Evolutionary conservation across 2,113 vertebrate species (phyloP), one percentile per base, ranked within the genome.

Genomic region (Fregetta grallaria): DNA sequence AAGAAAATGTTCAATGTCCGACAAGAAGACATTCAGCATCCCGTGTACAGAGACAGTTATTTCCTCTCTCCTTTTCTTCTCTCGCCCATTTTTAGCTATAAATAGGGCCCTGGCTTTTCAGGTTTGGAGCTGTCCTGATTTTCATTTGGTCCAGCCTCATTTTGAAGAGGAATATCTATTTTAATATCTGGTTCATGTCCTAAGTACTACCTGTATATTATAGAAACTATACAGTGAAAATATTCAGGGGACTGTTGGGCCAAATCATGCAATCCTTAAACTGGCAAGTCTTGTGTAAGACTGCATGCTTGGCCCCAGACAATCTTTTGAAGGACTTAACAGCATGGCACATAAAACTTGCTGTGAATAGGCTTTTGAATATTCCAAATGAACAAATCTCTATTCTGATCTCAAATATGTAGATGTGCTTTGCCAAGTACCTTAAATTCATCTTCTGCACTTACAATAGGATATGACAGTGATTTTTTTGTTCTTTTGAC

Each of bases 161-260:
- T 96, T 30, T 91, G 86, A 76, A 62, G 42, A 63, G 47, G 23
- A 80, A 49, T 91, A 49, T 73, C 72, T 94, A 70, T 95, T 96
- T 90, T 88, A 90, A 83, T 67, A 94, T 70, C 84, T 77, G 49
- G 38, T 94, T 92, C 84, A 92, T 47, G 23, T 59, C 58, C 53
- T 90, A 29, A 56, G n/a, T 36, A 56, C 10, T 58, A 21, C 40
- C 32, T 58, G 15, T 70, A 7, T n/a, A 29, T 76, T 74, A 40
- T 8, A 85, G 70, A 89, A 87, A 62, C 8, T 53, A 29, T 22
- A 49, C 42, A 56, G 58, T 36, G 42, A 72, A 92, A 83, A 90
- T 62, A 88, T 22, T 84, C 55, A 63, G 20, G 32, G 36, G 66
- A 83, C 21, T 38, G 7, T 55, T 80, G 78, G 58, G 49, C n/a